Base-by-base conservation (phyloP, 2,888 invertebrate genomes). In the Polyommatus icarus region DNA sequence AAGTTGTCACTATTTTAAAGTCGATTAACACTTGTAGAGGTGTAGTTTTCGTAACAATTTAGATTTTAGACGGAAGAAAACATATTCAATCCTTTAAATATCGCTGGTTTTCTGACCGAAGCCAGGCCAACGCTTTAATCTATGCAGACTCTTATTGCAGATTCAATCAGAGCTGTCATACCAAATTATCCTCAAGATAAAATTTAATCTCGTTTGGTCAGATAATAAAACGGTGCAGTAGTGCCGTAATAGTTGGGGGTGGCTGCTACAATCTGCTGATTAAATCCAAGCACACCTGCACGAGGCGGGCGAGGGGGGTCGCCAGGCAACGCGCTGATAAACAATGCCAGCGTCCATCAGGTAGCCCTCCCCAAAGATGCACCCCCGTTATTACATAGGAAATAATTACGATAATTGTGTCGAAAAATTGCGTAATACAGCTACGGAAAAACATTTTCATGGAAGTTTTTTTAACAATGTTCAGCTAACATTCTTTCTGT, bases 271-370 rank as follows among this genome's bases (percentile, higher is more conserved):
- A 92, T 92, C 91, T 92, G 89, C 89, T 89, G 91, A 91, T 92
- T 90, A 91, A 93, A 92, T 92, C 92, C 91, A 82, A 83, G 88
- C 90, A 90, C 93, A 92, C 92, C 92, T 92, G 92, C 91, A 85
- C 85, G 86, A 84, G 83, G 80, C 80, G 83, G 83, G 84, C 82
- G 84, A 82, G 91, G 84, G 82, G 84, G 82, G 91, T 92, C 85
- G 85, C 87, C 79, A 78, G 88, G 85, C 84, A 85, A 89, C 90
- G 84, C 83, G 81, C 87, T 86, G 88, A 90, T 91, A 90, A 89
- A 91, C 90, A 90, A 84, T 85, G 87, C 88, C 86, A 87, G 87
- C 87, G 86, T 83, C 84, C 83, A 77, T 78, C 81, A 78, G 79
- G 80, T 80, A 78, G 79, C 78, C 78, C 76, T 29, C 50, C 46